phyloP scores from a whole-genome alignment of 2,888 invertebrate species.

The Odontocolon sp. region DNA sequence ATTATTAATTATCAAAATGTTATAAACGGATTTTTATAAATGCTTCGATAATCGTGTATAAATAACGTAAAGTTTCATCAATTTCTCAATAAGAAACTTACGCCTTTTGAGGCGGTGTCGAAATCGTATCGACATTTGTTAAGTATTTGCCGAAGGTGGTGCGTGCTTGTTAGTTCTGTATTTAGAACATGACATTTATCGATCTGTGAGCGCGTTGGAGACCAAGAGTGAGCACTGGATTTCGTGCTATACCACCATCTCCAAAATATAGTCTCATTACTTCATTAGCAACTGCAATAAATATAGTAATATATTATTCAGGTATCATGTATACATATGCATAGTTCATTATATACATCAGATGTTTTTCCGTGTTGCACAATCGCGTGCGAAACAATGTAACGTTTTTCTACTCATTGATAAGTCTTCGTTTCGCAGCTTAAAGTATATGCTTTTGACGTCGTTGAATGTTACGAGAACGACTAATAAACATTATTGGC shows the following conservation, averaged over 20 bases:
- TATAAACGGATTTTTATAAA: too few relatives aligned
- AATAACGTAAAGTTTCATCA: too few relatives aligned
- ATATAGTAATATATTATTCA: neutral
- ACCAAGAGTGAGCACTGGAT: neutral
- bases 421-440: neutral
- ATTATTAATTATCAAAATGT: too few relatives aligned
- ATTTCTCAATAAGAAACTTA: too few relatives aligned
- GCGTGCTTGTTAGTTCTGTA: constrained; percentile 41
- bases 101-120: constrained; percentile 11
- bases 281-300: neutral
- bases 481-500: neutral
- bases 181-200: constrained; percentile 52
- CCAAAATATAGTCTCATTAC: neutral
- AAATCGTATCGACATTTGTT: constrained; percentile 27
- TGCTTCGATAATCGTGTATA: too few relatives aligned
- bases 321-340: neutral
- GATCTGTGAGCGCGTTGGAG: constrained; percentile 30
- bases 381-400: neutral
- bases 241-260: neutral
- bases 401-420: neutral
- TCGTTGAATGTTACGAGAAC: neutral
- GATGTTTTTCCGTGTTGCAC: neutral
- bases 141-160: constrained; percentile 24
- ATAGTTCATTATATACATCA: neutral
- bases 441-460: neutral